These are phyloP conservation scores for Montifringilla adamsi DNA, from an alignment of 2,113 vertebrate genomes.

Conservation along the genomic window DNA sequence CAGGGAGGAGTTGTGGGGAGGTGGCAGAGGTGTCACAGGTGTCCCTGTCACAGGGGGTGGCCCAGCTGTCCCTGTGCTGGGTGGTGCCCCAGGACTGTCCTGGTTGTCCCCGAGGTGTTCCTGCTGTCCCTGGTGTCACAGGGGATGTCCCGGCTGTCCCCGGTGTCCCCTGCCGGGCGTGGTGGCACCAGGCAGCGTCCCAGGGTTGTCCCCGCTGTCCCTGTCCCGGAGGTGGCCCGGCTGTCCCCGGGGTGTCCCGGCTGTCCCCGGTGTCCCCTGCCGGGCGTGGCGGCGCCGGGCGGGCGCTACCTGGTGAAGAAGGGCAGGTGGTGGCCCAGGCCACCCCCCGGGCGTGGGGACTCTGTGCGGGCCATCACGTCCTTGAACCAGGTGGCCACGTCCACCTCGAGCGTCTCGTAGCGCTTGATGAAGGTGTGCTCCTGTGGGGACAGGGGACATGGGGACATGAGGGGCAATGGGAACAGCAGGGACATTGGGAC, in stretches of 20 bases:
- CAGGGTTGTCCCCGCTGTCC: neutral
- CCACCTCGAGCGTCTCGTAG: constrained; percentile 90
- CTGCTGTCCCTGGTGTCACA: too few relatives aligned
- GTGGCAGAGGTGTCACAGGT: neutral
- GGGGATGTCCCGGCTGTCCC: neutral
- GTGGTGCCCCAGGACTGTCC: neutral
- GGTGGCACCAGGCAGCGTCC: neutral
- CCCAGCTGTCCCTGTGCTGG: neutral
- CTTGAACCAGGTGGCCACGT: constrained; percentile 96
- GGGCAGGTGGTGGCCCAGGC: constrained; percentile 89
- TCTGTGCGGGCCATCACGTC: constrained; percentile 93
- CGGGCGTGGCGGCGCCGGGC: neutral
- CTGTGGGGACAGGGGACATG: neutral
- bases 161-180: neutral
- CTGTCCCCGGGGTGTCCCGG: neutral
- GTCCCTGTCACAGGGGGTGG: neutral
- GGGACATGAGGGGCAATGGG: neutral
- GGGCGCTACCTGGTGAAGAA: constrained; percentile 92
- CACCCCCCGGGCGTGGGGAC: constrained; percentile 88
- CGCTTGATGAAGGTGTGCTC: constrained; percentile 92
- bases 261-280: neutral
- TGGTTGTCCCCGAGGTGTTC: neutral
- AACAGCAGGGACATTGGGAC: neutral
- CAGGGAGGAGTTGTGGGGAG: too few relatives aligned
- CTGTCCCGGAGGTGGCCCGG: neutral